phyloP scores from a whole-genome alignment of 2,113 vertebrate genomes.

The Anarrhichthys ocellatus region DNA sequence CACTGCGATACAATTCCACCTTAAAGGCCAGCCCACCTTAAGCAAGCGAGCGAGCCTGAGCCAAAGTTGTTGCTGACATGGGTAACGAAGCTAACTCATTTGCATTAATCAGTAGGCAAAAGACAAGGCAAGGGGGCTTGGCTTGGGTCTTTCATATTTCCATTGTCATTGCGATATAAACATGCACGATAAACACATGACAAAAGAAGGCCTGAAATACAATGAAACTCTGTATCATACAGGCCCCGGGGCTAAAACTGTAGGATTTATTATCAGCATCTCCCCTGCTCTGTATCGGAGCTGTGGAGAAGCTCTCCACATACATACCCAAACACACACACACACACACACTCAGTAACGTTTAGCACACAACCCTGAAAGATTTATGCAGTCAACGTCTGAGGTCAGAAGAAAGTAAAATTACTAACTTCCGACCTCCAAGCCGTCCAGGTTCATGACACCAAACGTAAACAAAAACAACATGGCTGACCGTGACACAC shows the following conservation, averaged over 20 bases:
- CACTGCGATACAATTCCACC: not conserved
- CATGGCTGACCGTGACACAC: not conserved
- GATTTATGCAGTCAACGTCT: not conserved
- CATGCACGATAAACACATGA: not conserved
- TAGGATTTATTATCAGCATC: not conserved
- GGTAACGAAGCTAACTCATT: too few species aligned
- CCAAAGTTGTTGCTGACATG: not conserved
- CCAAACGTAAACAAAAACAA: not conserved
- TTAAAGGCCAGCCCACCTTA: not conserved
- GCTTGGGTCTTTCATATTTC: too few species aligned
- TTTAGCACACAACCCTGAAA: too few species aligned
- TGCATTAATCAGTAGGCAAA: too few species aligned
- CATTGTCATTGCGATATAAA: not conserved
- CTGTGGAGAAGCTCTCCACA: not conserved
- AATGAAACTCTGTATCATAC: not conserved
- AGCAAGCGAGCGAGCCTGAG: not conserved
- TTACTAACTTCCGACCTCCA: not conserved
- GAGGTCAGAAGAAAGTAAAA: not conserved
- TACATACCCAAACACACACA: too few species aligned
- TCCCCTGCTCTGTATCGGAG: not conserved
- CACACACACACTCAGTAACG: too few species aligned
- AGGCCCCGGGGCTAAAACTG: not conserved
- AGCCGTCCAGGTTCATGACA: not conserved
- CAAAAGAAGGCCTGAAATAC: not conserved
- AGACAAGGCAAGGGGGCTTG: too few species aligned